A percentile compares a stretch with the other conserved stretches of the same genome.
Conservation (phyloP, 2,888 invertebrate genomes). For the Venusia cambrica region DNA sequence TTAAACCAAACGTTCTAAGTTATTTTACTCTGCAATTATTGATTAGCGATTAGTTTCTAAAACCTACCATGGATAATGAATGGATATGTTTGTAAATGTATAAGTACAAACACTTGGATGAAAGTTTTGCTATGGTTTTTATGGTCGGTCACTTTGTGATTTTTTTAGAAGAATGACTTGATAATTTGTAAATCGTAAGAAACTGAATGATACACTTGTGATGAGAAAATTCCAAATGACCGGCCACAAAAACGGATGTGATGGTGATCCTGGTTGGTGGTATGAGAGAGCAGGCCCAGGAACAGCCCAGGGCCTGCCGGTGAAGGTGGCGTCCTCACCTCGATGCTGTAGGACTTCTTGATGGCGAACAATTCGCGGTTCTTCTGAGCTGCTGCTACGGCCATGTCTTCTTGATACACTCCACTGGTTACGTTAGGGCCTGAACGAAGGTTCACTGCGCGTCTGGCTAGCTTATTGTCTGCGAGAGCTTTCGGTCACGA, state of each 20-base stretch:
- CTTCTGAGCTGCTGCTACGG: constrained; percentile 95
- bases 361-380: constrained; percentile 98
- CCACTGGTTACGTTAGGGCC: constrained; percentile 73
- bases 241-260: constrained; percentile 30
- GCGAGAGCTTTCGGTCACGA: constrained; percentile 79
- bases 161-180: not conserved
- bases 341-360: constrained; percentile 98
- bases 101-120: constrained; percentile 5
- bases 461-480: constrained; percentile 77
- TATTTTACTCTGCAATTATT: too few relatives aligned
- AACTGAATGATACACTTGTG: constrained; percentile 15
- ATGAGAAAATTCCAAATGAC: constrained; percentile 28
- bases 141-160: constrained; percentile 26
- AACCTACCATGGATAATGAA: too few relatives aligned
- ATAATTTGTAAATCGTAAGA: constrained; percentile 1
- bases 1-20: too few relatives aligned
- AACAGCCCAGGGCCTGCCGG: constrained; percentile 26
- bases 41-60: too few relatives aligned
- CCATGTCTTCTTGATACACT: constrained; percentile 84
- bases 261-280: constrained; percentile 31
- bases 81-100: too few relatives aligned
- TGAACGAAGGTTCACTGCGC: constrained; percentile 78
- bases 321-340: constrained; percentile 85
- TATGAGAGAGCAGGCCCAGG: constrained; percentile 30
- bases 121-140: constrained; percentile 15